Conservation (phyloP, 2,888 invertebrate species). For the Epinotia bilunana region DNA sequence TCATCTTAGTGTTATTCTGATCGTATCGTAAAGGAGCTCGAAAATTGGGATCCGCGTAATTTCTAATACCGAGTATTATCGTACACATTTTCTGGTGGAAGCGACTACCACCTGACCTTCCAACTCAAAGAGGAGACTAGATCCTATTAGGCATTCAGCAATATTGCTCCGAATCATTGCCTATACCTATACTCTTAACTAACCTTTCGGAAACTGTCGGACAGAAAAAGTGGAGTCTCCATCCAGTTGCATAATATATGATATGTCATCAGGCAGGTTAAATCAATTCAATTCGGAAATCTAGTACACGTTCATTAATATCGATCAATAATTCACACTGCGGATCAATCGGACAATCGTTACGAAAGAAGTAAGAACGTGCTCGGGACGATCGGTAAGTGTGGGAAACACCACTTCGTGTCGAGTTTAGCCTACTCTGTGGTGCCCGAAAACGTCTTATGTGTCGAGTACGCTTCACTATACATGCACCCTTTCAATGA, state of each 20-base stretch:
- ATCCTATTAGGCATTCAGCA: neutral
- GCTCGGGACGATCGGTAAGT: conserved; percentile 47
- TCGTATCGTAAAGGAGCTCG: too few relatives aligned
- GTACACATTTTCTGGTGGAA: too few relatives aligned
- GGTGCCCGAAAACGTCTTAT: conserved; percentile 39
- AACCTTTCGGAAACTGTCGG: neutral
- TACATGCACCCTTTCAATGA: conserved; percentile 38
- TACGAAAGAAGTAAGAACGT: conserved; percentile 46
- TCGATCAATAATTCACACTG: conserved; percentile 48
- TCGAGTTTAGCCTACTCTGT: conserved; percentile 52
- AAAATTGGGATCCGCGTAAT: too few relatives aligned
- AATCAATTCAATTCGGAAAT: conserved; percentile 38
- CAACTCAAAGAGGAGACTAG: neutral
- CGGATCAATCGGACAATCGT: conserved; percentile 45
- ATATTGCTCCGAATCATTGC: too few relatives aligned
- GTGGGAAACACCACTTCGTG: conserved; percentile 61
- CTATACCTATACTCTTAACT: too few relatives aligned
- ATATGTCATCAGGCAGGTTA: conserved; percentile 32
- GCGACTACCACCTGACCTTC: neutral
- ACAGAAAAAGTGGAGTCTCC: conserved; percentile 9
- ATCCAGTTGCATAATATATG: conserved; percentile 13
- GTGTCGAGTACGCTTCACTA: neutral
- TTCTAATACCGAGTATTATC: too few relatives aligned
- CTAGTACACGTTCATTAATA: conserved; percentile 44
- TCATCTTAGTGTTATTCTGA: too few relatives aligned